Percentiles rank a stretch among this genome's conserved stretches.
Conservation (phyloP, 2,888 invertebrate species). For the Drosophila paracracens region DNA sequence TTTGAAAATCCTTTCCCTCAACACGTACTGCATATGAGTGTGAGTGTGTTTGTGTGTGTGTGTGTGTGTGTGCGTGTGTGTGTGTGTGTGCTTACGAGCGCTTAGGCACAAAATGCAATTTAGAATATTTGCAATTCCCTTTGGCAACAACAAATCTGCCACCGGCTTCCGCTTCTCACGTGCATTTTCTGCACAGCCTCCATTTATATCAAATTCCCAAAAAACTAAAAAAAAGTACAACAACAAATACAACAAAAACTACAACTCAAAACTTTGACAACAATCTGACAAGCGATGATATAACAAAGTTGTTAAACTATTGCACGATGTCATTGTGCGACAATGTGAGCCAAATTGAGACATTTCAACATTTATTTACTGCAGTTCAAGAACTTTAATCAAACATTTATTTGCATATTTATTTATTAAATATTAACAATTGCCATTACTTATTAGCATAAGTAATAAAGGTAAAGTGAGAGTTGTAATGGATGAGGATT, state of each 20-base stretch:
- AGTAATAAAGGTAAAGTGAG: too few species aligned
- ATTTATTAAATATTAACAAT: background rate
- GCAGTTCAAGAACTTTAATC: background rate
- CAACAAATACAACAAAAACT: background rate
- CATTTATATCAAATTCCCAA: constrained; percentile 5
- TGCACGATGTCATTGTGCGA: background rate
- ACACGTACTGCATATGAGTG: constrained; percentile 42
- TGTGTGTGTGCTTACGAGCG: constrained; percentile 29
- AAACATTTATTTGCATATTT: background rate
- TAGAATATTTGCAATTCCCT: constrained; percentile 79
- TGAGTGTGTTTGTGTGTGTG: constrained; percentile 28
- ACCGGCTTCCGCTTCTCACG: constrained; percentile 31
- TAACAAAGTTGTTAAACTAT: constrained; percentile 9
- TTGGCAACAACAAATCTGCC: constrained; percentile 64
- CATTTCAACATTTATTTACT: background rate
- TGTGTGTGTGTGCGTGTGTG: constrained; percentile 13
- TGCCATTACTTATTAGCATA: background rate
- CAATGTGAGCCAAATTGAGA: background rate
- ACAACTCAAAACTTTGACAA: background rate
- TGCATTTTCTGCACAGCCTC: constrained; percentile 21
- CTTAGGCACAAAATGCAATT: constrained; percentile 74
- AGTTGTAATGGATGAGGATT: background rate
- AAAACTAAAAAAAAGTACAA: background rate
- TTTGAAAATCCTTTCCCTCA: constrained; percentile 74
- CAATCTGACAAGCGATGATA: background rate